phyloP scores from a whole-genome alignment of 1,140 invertebrate species.

The Linepithema humile region DNA sequence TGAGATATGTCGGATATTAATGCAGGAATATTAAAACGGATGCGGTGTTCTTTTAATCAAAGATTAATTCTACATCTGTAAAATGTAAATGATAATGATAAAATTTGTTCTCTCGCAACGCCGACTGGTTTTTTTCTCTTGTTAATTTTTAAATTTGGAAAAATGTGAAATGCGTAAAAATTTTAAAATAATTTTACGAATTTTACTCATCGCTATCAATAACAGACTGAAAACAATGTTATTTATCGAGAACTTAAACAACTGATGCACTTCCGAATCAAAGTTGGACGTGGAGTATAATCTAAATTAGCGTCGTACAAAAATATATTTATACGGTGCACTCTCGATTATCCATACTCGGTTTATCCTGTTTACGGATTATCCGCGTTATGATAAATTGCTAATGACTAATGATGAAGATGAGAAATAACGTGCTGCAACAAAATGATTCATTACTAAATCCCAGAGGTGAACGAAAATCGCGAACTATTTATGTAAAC shows the following conservation, averaged over 20 bases:
- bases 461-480: slow-evolving; percentile 47
- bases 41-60: neutral
- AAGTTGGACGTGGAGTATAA: neutral
- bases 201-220: too few species aligned
- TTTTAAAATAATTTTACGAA: too few species aligned
- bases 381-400: slow-evolving; percentile 34
- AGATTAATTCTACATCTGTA: neutral
- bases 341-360: neutral
- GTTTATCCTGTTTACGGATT: slow-evolving; percentile 30
- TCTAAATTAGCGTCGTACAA: neutral
- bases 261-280: neutral
- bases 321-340: neutral
- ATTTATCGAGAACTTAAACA: neutral
- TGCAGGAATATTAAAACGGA: neutral
- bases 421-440: slow-evolving; percentile 45
- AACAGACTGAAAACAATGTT: too few species aligned
- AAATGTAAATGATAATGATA: too few species aligned
- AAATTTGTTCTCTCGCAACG: too few species aligned
- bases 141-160: too few species aligned
- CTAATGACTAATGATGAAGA: slow-evolving; percentile 51
- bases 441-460: slow-evolving; percentile 49
- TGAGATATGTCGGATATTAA: too few species aligned
- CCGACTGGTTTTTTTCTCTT: too few species aligned
- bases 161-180: too few species aligned
- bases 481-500: slow-evolving; percentile 41